These are phyloP conservation scores for Odontocolon sp. DNA, from an alignment of 2,888 invertebrate species.

Conservation along the genomic window DNA sequence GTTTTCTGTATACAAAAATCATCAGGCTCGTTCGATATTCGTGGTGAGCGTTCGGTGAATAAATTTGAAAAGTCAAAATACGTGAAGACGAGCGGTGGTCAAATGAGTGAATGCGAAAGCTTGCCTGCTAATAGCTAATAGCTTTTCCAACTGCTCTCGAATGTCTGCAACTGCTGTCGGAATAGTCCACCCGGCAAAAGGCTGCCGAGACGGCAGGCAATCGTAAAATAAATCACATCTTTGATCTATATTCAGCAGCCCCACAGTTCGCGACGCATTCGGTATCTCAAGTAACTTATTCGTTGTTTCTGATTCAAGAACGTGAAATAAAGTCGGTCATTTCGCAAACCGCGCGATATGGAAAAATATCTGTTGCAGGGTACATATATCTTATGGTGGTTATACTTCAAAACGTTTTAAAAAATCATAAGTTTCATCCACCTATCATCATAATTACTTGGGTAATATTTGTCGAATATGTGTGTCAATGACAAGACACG, in stretches of 20 bases:
- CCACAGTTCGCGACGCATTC: conserved; percentile 21
- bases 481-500: conserved; percentile 14
- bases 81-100: conserved; percentile 3
- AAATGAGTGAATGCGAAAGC: conserved; percentile 23
- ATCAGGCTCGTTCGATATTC: conserved; percentile 50
- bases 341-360: background rate
- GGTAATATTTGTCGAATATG: background rate
- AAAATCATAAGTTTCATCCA: background rate
- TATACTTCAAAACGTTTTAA: background rate
- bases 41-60: conserved; percentile 44
- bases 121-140: conserved; percentile 71
- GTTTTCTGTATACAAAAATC: conserved; percentile 53
- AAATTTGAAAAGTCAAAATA: conserved; percentile 51
- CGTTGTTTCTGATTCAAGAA: conserved; percentile 10
- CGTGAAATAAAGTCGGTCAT: background rate
- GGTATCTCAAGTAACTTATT: conserved; percentile 30
- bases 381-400: too few species aligned
- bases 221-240: conserved; percentile 78
- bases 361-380: too few species aligned
- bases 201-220: conserved; percentile 61
- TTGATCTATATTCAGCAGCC: conserved; percentile 77
- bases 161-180: conserved; percentile 49
- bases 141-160: conserved; percentile 65
- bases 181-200: conserved; percentile 29
- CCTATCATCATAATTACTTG: background rate